Base-by-base conservation (phyloP, 1,140 invertebrate species). In the Macrobrachium nipponense region DNA sequence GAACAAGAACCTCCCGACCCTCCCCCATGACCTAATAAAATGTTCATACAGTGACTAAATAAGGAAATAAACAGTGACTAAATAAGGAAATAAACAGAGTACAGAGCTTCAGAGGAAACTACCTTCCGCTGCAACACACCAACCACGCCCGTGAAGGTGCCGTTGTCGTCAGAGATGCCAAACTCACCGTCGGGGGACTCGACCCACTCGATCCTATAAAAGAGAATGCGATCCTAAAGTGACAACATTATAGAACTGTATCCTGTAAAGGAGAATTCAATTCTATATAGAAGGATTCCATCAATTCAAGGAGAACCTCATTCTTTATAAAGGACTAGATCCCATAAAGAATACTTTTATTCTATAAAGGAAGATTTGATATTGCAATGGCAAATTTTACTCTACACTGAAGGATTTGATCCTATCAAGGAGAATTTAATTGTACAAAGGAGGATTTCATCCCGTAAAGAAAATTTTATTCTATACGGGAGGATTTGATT, bases 191-290 rank as follows among this genome's bases (percentile, higher is more conserved):
- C 77, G 23, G 15, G 20, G 5, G 61, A 18, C 27, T 80, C 77
- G 60, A 80, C 61, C 23, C 27, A 80, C 2, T 62, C 60, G 27
- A 80, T 66, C 77, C 77, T 80, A 27, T 62, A 64, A 44, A 51
- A 7, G 23, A 18, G n/a, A 43, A 36, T 12, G 51, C 8, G 8
- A 51, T 51, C 51, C 5, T 51, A 2, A 36, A 12, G 2, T 51
- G 20, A 23, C 62, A 66, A 68, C 11, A 2, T 4, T 12, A 36
- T 36, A 36, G 20, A 5, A 68, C 1, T 23, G 4, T 0, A 68
- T 5, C 15, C 20, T 23, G 0, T 14, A 6, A 5, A 70, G 8
- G 3, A n/a, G n/a, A 17, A 17, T 14, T 27, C 3, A 10, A 70
- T 14, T 36, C 27, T 36, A 2, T 36, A 17, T 14, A 70, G 10